Evolutionary conservation across 1,140 invertebrate genomes (phyloP).

Genomic region (Ostrea denselamellosa): DNA sequence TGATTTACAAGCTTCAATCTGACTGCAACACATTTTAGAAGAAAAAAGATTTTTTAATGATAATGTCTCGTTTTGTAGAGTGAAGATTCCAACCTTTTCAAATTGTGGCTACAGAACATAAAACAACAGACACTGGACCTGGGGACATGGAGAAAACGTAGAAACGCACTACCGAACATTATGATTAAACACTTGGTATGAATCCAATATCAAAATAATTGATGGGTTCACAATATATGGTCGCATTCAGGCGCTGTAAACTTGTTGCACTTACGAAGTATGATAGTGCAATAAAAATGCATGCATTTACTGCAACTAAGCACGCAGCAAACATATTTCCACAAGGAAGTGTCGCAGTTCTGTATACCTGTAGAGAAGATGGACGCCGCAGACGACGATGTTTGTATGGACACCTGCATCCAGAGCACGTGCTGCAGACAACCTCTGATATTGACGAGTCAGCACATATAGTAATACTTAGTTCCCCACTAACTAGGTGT

Average conservation of each 20-base stretch:
- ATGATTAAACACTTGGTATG: conserved; percentile 87
- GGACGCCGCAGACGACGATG: neutral
- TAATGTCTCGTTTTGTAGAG: conserved; percentile 83
- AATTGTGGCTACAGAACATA: conserved; percentile 92
- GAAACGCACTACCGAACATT: conserved; percentile 95
- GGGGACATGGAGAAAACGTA: conserved; percentile 92
- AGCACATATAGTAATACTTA: neutral
- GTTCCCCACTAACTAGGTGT: neutral
- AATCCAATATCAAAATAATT: neutral
- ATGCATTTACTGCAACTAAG: neutral
- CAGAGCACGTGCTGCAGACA: neutral
- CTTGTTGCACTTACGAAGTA: neutral
- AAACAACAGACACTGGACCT: conserved; percentile 94
- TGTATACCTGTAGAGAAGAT: neutral
- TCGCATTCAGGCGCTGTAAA: neutral
- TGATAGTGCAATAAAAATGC: neutral
- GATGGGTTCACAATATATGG: neutral
- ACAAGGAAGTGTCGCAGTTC: neutral
- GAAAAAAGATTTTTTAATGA: neutral
- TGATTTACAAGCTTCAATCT: neutral
- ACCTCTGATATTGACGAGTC: neutral
- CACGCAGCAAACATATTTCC: neutral
- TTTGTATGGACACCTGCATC: neutral
- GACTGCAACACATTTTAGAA: no score
- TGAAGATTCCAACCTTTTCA: conserved; percentile 90